A percentile compares a stretch with the other conserved stretches of the same genome.
These are phyloP conservation scores for Crocidura indochinensis DNA, from an alignment of 2,797 vertebrate species.

Conservation along the genomic window DNA sequence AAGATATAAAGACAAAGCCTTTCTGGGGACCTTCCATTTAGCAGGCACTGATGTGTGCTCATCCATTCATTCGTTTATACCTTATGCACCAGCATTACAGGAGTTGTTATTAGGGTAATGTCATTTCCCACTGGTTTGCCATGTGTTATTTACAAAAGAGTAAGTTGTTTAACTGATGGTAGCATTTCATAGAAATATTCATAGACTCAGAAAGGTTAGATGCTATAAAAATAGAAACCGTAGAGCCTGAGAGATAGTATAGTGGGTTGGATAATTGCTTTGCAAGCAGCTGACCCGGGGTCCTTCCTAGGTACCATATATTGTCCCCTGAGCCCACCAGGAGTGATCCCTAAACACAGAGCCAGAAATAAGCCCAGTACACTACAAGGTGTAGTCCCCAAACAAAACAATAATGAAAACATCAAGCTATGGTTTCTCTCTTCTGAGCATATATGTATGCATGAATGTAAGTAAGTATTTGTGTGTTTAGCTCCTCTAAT, in stretches of 20 bases:
- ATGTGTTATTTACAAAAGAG: slow-evolving; percentile 71
- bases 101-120: not conserved
- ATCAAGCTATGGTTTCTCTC: not conserved
- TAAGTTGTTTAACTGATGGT: not conserved
- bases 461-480: too few species aligned
- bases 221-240: slow-evolving; percentile 2
- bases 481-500: not conserved
- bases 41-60: not conserved
- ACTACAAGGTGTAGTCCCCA: too few species aligned
- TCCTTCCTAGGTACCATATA: too few species aligned
- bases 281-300: too few species aligned
- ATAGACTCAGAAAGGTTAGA: slow-evolving; percentile 26
- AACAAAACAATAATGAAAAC: too few species aligned
- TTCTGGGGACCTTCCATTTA: not conserved
- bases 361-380: too few species aligned
- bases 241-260: too few species aligned
- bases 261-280: too few species aligned
- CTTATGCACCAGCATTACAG: not conserved
- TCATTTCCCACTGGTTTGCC: slow-evolving; percentile 51
- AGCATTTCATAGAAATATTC: slow-evolving; percentile 12
- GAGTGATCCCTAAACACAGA: too few species aligned
- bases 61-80: not conserved
- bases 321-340: too few species aligned
- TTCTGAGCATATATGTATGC: not conserved
- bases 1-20: not conserved